Conservation (phyloP, 2,888 invertebrate genomes). For the Ichneumoninae sp. region DNA sequence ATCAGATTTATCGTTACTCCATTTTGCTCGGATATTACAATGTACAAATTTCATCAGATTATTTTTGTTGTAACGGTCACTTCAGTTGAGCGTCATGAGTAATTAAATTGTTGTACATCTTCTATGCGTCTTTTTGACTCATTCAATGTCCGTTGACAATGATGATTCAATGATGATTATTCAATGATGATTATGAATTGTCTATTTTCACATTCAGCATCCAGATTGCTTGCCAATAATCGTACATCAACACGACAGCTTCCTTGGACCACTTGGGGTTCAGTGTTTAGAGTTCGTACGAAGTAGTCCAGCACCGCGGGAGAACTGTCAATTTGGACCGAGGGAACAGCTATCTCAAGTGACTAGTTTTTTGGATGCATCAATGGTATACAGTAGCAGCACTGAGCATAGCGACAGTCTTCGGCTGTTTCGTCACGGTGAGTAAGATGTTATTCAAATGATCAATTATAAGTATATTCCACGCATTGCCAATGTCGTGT, state of each 20-base stretch:
- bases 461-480: no score
- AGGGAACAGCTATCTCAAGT: constrained; percentile 94
- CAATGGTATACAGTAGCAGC: constrained; percentile 92
- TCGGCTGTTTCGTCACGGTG: no score
- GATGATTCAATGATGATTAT: not conserved
- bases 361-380: constrained; percentile 93
- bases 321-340: constrained; percentile 92
- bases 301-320: constrained; percentile 92
- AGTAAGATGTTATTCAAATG: no score
- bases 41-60: no score
- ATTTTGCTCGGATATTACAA: no score
- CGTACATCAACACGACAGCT: constrained; percentile 90
- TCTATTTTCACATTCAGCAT: constrained; percentile 86
- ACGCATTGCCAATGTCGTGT: no score
- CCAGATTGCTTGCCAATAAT: constrained; percentile 94
- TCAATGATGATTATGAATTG: not conserved
- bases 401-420: constrained; percentile 87
- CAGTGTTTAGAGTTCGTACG: constrained; percentile 93
- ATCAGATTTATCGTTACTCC: no score
- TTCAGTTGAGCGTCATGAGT: no score
- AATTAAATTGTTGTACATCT: no score
- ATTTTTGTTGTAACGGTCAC: no score
- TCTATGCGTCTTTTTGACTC: no score
- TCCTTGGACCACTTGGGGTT: constrained; percentile 89
- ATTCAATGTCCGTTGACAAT: no score